Evolutionary conservation across 2,797 vertebrate species (phyloP).

Genomic region (Helostoma temminkii): DNA sequence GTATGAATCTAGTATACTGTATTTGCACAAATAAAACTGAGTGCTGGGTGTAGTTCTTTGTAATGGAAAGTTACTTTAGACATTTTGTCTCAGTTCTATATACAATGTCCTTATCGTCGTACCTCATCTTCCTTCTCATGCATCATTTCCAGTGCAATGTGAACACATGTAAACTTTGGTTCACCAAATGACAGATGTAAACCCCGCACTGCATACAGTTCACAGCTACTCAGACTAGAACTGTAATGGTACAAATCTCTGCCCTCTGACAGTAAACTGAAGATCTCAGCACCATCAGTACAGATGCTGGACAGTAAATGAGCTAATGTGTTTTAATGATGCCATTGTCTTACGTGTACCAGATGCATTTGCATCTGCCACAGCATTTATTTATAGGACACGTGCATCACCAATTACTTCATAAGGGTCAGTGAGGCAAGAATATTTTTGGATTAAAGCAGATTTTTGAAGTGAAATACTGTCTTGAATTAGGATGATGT

Average conservation of each 20-base stretch:
- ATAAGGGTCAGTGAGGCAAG: neutral
- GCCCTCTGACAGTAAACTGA: constrained; percentile 24
- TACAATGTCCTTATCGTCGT: too few species aligned
- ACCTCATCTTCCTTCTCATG: neutral
- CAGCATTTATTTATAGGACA: neutral
- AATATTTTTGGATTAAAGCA: constrained; percentile 31
- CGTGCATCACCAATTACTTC: neutral
- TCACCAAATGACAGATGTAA: constrained; percentile 7
- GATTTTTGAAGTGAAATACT: neutral
- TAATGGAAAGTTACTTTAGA: neutral
- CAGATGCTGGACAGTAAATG: constrained; percentile 19
- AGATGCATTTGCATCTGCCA: constrained; percentile 18
- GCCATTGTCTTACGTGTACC: neutral
- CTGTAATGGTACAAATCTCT: constrained; percentile 18
- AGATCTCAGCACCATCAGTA: constrained; percentile 8
- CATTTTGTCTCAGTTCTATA: too few species aligned
- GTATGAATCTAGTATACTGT: too few species aligned
- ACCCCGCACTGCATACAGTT: constrained; percentile 15
- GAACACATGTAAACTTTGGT: constrained; percentile 2
- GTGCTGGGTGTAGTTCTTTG: neutral
- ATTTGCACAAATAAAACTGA: neutral
- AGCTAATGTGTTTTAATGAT: constrained; percentile 18
- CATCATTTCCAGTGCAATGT: neutral
- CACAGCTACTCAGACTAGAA: constrained; percentile 8
- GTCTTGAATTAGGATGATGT: constrained; percentile 1